Percentiles rank a stretch among this genome's conserved stretches.
These are phyloP conservation scores for Megalops cyprinoides DNA, from an alignment of 2,797 vertebrate species.

Conservation along the genomic window DNA sequence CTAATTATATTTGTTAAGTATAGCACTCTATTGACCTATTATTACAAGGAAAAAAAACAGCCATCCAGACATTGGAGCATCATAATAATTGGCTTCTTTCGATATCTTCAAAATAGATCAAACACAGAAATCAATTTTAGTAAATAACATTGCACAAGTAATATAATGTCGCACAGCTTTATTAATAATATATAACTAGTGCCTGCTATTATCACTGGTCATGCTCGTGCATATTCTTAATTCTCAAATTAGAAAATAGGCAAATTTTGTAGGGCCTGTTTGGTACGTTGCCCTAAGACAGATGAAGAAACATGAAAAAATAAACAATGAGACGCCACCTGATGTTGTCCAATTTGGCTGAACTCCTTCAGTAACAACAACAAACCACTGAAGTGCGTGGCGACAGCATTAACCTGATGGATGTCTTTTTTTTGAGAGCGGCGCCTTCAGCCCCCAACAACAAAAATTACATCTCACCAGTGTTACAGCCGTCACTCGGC, in stretches of 20 bases:
- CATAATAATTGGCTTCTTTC: background rate
- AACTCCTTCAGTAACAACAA: background rate
- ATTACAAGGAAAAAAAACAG: conserved; percentile 22
- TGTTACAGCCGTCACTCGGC: background rate
- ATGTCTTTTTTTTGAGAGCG: background rate
- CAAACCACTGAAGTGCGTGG: background rate
- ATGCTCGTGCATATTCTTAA: background rate
- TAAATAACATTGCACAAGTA: background rate
- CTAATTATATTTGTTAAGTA: conserved; percentile 22
- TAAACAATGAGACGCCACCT: background rate
- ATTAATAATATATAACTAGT: background rate
- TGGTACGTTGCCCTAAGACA: background rate
- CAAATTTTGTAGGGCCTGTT: background rate
- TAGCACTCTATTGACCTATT: conserved; percentile 31
- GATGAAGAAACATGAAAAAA: background rate
- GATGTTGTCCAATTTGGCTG: background rate
- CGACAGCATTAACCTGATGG: background rate
- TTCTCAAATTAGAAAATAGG: background rate
- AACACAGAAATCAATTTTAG: background rate
- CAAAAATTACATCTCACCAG: background rate
- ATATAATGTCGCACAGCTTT: background rate
- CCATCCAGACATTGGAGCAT: conserved; percentile 9
- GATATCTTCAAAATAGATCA: background rate
- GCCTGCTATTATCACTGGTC: background rate
- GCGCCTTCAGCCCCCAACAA: background rate